Conservation (phyloP, 2,888 invertebrate genomes). For the Tenthredo livida region DNA sequence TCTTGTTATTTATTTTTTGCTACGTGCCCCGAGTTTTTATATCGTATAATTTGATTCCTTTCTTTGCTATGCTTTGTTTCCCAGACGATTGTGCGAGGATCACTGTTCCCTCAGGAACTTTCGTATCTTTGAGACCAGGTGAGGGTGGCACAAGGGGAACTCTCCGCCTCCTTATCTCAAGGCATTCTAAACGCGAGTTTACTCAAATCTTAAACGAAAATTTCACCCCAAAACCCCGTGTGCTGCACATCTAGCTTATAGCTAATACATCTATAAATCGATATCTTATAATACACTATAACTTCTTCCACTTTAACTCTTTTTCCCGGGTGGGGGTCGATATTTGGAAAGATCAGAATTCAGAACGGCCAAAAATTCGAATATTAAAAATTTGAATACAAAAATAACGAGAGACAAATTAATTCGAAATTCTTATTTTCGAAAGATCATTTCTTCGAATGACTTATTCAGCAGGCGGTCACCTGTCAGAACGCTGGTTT, state of each 20-base stretch:
- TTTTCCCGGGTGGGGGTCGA: too few relatives aligned
- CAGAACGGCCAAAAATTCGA: too few relatives aligned
- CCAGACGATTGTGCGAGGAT: conserved; percentile 26
- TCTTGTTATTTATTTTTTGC: conserved; percentile 22
- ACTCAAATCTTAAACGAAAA: conserved; percentile 18
- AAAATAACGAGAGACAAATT: too few relatives aligned
- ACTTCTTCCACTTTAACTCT: too few relatives aligned
- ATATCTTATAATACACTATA: too few relatives aligned
- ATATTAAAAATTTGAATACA: too few relatives aligned
- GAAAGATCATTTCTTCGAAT: too few relatives aligned
- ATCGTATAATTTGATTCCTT: conserved; percentile 38
- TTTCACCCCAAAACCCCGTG: not conserved
- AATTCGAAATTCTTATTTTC: too few relatives aligned
- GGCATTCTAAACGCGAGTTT: conserved; percentile 32
- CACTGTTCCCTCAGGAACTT: conserved; percentile 44
- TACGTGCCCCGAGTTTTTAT: conserved; percentile 7
- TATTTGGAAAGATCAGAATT: too few relatives aligned
- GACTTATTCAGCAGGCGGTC: too few relatives aligned
- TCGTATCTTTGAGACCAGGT: conserved; percentile 34
- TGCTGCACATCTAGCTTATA: too few relatives aligned
- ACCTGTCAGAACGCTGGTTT: too few relatives aligned
- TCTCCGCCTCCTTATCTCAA: conserved; percentile 16
- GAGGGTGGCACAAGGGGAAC: conserved; percentile 6
- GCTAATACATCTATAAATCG: not conserved
- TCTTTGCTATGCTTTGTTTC: conserved; percentile 16